Evolutionary conservation across 2,888 invertebrate genomes (phyloP).

Genomic region (Agriotes lineatus): DNA sequence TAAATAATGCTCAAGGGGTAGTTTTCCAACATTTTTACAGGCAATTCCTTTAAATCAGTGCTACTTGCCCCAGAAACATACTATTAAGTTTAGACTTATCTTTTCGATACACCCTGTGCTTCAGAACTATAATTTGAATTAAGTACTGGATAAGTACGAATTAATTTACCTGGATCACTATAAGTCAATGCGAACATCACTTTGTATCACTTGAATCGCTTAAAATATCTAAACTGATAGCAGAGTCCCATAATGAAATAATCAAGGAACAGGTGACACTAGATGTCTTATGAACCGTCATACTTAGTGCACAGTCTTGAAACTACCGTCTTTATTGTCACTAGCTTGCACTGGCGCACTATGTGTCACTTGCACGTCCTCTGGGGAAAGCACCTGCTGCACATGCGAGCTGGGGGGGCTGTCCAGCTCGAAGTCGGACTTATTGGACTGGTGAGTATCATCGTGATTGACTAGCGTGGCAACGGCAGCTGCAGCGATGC

Average conservation of each 20-base stretch:
- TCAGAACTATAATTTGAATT: slow-evolving; percentile 3
- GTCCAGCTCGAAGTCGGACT: slow-evolving; percentile 16
- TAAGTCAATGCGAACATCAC: background rate
- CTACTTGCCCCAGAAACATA: too few species aligned
- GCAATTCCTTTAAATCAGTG: background rate
- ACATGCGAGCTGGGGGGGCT: slow-evolving; percentile 7
- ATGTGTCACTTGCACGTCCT: slow-evolving; percentile 34
- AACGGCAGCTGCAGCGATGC: slow-evolving; percentile 58
- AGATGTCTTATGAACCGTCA: too few species aligned
- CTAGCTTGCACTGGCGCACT: slow-evolving; percentile 37
- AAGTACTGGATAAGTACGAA: slow-evolving; percentile 38
- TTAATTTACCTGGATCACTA: slow-evolving; percentile 25
- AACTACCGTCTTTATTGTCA: slow-evolving; percentile 32
- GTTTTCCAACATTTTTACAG: background rate
- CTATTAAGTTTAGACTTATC: too few species aligned
- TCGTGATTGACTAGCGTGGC: slow-evolving; percentile 44
- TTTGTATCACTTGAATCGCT: slow-evolving; percentile 31
- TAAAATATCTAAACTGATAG: background rate
- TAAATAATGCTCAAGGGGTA: too few species aligned
- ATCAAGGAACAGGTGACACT: slow-evolving; percentile 1
- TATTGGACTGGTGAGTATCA: slow-evolving; percentile 22
- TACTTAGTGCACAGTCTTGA: background rate
- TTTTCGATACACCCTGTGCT: too few species aligned
- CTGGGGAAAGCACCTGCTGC: slow-evolving; percentile 50
- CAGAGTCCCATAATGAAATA: background rate